These are phyloP conservation scores for Anseranas semipalmata DNA, from an alignment of 2,113 vertebrate species.

Conservation along the genomic window DNA sequence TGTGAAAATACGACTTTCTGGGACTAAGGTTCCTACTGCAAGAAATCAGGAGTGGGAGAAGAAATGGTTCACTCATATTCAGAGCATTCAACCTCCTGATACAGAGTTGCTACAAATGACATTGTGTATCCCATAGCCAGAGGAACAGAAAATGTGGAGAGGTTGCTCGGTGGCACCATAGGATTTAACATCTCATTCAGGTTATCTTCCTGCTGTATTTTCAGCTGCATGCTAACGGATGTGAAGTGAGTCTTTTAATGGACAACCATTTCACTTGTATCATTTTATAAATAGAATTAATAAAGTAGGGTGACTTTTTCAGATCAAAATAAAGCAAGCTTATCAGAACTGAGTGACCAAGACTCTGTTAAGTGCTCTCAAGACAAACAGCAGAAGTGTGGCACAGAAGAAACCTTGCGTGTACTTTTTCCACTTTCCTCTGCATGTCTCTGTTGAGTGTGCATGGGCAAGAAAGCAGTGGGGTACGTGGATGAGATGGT, in stretches of 20 bases:
- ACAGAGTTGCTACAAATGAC: background rate
- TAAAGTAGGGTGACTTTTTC: background rate
- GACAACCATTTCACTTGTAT: background rate
- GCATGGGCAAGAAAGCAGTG: background rate
- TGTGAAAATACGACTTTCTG: background rate
- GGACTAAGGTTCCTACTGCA: background rate
- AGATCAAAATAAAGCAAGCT: background rate
- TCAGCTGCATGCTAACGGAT: background rate
- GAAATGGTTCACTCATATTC: rapidly evolving
- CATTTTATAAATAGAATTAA: background rate
- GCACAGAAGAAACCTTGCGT: background rate
- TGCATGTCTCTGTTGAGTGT: background rate
- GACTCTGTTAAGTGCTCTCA: background rate
- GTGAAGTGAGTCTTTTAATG: background rate
- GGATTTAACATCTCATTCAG: background rate
- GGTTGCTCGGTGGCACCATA: background rate
- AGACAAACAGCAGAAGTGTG: background rate
- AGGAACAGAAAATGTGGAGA: background rate
- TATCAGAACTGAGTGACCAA: background rate
- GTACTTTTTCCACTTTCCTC: background rate
- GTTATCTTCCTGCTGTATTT: background rate
- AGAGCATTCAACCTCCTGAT: background rate
- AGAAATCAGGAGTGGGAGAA: background rate
- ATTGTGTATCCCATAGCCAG: background rate
- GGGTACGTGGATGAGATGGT: background rate